Conservation (phyloP, 2,797 vertebrate genomes). For the Taenioides sp. region DNA sequence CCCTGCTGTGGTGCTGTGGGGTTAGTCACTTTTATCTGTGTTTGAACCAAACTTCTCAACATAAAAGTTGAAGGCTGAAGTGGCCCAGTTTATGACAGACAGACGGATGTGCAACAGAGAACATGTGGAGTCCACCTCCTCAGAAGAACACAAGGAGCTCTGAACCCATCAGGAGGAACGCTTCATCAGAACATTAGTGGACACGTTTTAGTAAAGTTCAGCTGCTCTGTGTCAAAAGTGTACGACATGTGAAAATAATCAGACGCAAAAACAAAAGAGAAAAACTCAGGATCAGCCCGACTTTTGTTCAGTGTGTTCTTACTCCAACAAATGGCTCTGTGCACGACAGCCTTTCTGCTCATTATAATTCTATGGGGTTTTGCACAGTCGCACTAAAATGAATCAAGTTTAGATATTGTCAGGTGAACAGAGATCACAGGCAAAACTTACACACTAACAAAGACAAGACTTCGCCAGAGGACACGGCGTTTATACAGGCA, state of each 20-base stretch:
- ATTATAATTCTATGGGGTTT: background rate
- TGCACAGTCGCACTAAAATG: background rate
- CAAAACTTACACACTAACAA: background rate
- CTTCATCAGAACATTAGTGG: background rate
- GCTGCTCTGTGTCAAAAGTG: background rate
- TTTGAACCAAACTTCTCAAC: constrained; percentile 17
- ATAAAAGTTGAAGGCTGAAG: constrained; percentile 15
- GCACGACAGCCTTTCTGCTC: background rate
- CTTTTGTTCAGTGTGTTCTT: background rate
- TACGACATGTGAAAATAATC: too few species aligned
- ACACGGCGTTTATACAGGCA: background rate
- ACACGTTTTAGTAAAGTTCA: background rate
- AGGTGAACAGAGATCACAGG: background rate
- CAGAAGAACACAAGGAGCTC: constrained; percentile 80
- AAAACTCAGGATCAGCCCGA: background rate
- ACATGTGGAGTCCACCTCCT: constrained; percentile 58
- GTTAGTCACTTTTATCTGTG: constrained; percentile 12
- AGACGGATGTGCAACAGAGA: constrained; percentile 37
- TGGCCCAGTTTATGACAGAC: constrained; percentile 37
- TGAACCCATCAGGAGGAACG: background rate
- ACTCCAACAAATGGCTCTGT: background rate
- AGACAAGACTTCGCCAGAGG: background rate
- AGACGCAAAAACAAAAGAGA: background rate
- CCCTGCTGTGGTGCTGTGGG: constrained; percentile 9
- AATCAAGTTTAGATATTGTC: background rate